Evolutionary conservation across 2,113 vertebrate species (phyloP).

Genomic region (Brachyhypopomus gauderio): DNA sequence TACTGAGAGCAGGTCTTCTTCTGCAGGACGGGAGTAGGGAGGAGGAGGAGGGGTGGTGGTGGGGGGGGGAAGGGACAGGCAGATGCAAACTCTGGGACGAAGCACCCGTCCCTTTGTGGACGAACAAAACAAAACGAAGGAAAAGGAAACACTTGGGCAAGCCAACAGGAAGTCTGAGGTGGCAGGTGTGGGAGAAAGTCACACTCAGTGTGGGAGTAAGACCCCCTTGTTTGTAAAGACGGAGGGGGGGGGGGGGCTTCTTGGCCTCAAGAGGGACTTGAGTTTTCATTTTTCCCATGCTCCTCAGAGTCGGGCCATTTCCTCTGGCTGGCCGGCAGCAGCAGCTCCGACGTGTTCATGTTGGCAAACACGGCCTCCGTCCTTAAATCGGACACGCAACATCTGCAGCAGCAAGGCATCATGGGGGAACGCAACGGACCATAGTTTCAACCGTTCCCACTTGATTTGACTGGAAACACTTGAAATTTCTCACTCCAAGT

Average conservation of each 20-base stretch:
- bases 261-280: conserved; percentile 12
- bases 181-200: conserved; percentile 31
- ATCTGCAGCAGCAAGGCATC: conserved; percentile 41
- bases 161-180: not conserved
- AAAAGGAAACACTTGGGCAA: conserved; percentile 24
- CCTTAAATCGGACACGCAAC: conserved; percentile 36
- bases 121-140: conserved; percentile 43
- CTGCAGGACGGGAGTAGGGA: conserved; percentile 48
- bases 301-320: conserved; percentile 37
- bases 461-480: not conserved
- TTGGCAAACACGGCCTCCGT: not conserved
- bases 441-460: conserved; percentile 28
- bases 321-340: conserved; percentile 37
- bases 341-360: conserved; percentile 5
- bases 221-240: not conserved
- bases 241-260: not conserved
- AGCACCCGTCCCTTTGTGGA: conserved; percentile 24
- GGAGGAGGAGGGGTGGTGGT: conserved; percentile 48
- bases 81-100: conserved; percentile 38
- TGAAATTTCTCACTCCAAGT: not conserved
- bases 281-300: conserved; percentile 25
- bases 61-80: conserved; percentile 40
- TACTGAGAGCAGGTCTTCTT: conserved; percentile 68
- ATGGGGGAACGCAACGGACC: conserved; percentile 44
- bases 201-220: conserved; percentile 1